Base-by-base conservation (phyloP, 2,113 vertebrate species). In the Cyphomyrus plagiostoma region DNA sequence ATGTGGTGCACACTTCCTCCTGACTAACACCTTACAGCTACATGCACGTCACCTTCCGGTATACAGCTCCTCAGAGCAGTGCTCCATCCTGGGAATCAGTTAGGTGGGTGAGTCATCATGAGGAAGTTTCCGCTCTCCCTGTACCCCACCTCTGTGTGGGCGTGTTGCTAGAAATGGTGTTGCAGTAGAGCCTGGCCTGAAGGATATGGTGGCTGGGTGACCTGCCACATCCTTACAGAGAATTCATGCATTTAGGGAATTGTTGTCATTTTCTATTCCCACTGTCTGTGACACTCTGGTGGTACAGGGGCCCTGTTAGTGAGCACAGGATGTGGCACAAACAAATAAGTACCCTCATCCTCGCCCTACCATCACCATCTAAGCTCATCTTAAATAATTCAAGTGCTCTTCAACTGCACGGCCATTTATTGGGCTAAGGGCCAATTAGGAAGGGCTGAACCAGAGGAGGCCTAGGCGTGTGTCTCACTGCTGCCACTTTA, bases 181-280 rank as follows among this genome's bases (percentile, higher is more conserved):
- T 3, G 5, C 39, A 48, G 87, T 89, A 15, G 50, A 1, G 10
- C 88, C 88, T 90, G 46, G 90, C 90, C 1, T 48, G 87, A 0
- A n/a, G 90, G 86, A 74, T 58, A 5, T 86, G 1, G 85, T 0
- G 85, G 1, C 23, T 48, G 8, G n/a, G 23, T 92, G 92, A 94
- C 91, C 93, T 91, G 92, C 92, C 92, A 91, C 49, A 49, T 92
- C 92, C 23, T 82, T n/a, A 83, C 56, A n/a, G 15, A 35, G 89
- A 92, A 10, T 53, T 13, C 1, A 0, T 62, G 46, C 9, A 21
- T 39, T 50, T 30, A 48, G 49, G n/a, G 70, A 89, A 52, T 77
- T 80, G 48, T 30, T 19, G 30, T 82, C 1, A 19, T 82, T 45
- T 45, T 82, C 77, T 82, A 7, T 9, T 82, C 42, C 17, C 17